Conservation (phyloP, 2,113 vertebrate species). For the Tetrax tetrax region DNA sequence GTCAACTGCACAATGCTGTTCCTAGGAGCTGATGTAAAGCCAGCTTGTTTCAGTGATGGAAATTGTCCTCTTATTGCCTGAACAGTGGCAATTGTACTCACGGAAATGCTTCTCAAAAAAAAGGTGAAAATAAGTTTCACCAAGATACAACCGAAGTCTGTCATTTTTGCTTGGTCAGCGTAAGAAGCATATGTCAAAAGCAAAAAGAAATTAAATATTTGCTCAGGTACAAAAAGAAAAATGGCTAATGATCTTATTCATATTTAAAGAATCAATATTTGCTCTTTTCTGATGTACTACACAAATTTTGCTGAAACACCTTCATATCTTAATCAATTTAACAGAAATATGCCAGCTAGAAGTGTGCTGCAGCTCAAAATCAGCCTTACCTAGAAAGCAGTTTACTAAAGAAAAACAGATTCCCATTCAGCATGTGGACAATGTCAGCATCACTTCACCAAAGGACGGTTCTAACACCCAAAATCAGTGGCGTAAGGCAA, state of each 20-base stretch:
- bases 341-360: not conserved
- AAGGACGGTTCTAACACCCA: not conserved
- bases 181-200: not conserved
- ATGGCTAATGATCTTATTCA: not conserved
- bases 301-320: not conserved
- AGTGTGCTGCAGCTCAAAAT: not conserved
- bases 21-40: not conserved
- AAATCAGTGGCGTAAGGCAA: not conserved
- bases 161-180: not conserved
- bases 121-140: not conserved
- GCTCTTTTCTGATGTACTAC: not conserved
- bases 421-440: not conserved
- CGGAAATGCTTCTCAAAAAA: not conserved
- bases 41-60: not conserved
- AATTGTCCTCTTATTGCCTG: not conserved
- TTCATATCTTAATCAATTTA: not conserved
- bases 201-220: not conserved
- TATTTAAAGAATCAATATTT: not conserved
- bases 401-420: not conserved
- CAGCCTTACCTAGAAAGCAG: not conserved
- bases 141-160: not conserved
- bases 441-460: not conserved
- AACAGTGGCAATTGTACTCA: not conserved
- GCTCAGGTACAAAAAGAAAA: not conserved
- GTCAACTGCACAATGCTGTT: not conserved